phyloP scores from a whole-genome alignment of 2,113 vertebrate genomes.

The Odontophorus gujanensis region DNA sequence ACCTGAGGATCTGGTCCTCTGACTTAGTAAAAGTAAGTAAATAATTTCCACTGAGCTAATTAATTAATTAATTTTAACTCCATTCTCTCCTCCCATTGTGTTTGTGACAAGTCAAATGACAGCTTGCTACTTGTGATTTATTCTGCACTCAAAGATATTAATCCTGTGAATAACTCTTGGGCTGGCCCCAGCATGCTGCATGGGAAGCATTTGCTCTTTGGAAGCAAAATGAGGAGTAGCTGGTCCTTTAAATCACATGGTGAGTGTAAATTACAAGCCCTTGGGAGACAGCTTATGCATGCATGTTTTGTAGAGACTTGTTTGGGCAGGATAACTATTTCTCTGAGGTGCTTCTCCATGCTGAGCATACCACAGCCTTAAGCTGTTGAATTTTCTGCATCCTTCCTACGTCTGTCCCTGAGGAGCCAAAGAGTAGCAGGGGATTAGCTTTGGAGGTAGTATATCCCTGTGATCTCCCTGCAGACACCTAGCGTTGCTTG shows the following conservation, averaged over 20 bases:
- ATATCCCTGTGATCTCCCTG: accelerated
- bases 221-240: neutral
- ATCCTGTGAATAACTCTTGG: neutral
- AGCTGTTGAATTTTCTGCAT: accelerated
- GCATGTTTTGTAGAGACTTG: neutral
- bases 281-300: accelerated
- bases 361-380: neutral
- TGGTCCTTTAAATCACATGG: neutral
- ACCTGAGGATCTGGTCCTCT: neutral
- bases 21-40: neutral
- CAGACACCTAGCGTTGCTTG: neutral
- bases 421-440: neutral
- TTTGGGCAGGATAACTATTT: neutral
- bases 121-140: neutral
- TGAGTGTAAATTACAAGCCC: neutral
- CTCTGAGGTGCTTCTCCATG: neutral
- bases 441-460: accelerated
- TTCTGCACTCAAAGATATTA: neutral
- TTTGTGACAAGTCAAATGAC: neutral
- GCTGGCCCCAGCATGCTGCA: neutral
- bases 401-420: accelerated
- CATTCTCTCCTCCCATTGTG: neutral
- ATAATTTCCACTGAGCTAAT: neutral
- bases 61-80: neutral
- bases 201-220: neutral